phyloP scores from a whole-genome alignment of 1,140 invertebrate genomes.

The Euwallacea fornicatus region DNA sequence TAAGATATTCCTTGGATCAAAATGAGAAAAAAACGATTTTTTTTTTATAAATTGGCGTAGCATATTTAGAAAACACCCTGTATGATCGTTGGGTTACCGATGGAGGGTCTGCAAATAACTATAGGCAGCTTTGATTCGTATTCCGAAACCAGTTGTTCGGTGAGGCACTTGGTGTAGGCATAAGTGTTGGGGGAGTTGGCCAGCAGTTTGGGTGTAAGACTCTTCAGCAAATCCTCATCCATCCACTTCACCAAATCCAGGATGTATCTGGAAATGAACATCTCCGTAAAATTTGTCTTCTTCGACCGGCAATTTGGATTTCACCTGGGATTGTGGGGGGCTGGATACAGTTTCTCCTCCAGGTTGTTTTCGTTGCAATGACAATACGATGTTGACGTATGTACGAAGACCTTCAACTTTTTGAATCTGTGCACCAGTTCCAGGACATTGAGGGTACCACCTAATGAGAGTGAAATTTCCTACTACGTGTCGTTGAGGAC shows the following conservation, averaged over 20 bases:
- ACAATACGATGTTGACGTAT: constrained; percentile 82
- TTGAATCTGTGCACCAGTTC: constrained; percentile 52
- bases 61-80: neutral
- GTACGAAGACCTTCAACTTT: constrained; percentile 61
- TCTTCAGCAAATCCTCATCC: constrained; percentile 68
- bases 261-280: constrained; percentile 46
- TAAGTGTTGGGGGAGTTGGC: constrained; percentile 77
- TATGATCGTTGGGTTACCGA: constrained; percentile 60
- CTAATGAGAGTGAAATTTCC: constrained; percentile 10
- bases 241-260: constrained; percentile 79
- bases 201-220: constrained; percentile 77
- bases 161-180: constrained; percentile 75
- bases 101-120: constrained; percentile 73
- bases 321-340: constrained; percentile 70
- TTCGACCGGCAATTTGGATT: neutral
- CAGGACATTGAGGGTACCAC: constrained; percentile 56
- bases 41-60: too few species aligned
- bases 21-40: neutral
- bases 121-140: constrained; percentile 64
- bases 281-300: neutral
- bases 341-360: constrained; percentile 68
- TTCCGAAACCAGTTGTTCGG: constrained; percentile 69
- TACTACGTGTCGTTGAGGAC: neutral
- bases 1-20: neutral
- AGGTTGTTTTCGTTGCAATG: constrained; percentile 71